Base-by-base conservation (phyloP, 2,888 invertebrate genomes). In the Mythimna ferrago region DNA sequence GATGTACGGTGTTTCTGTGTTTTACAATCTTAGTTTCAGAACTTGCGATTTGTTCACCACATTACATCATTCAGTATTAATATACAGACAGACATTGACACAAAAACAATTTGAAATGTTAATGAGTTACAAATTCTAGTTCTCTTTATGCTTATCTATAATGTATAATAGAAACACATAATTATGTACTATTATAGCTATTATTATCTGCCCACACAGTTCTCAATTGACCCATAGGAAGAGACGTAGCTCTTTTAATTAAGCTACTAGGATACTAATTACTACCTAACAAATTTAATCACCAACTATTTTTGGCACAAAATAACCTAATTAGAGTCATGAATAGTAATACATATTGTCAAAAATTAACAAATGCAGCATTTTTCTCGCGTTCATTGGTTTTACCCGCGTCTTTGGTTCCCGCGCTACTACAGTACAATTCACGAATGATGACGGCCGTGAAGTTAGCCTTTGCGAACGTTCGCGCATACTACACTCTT, bases 61-160 rank as follows among this genome's bases (percentile, higher is more conserved):
- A 65, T 80, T 71, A 65, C 60, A 54, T 76, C n/a, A 71, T 62
- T 57, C 14, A 53, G 3, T 51, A 66, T 67, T 44, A 51, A 71
- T 71, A 62, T 54, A n/a, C 76, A 66, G 61, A 6, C 61, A 80
- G 78, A 69, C 80, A 78, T 66, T 78, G 81, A 69, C 68, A 80
- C 54, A 64, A 82, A 72, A 66, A 68, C 57, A 71, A 78, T 65
- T 26, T 68, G 51, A 70, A 70, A 82, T 78, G 14, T 41, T 66
- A 79, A 74, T 69, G 58, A 53, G 35, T 66, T 61, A 62, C 57
- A 68, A 80, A 80, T 80, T 69, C 56, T 83, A 70, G 53, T 80
- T 65, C 68, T 69, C 66, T 61, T 63, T 62, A n/a, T 41, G n/a
- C 56, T 71, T 81, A 82, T 81, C 81, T 71, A 57, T 54, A 69